Percentiles rank a stretch among this genome's conserved stretches.
Conservation (phyloP, 2,888 invertebrate genomes). For the Asteroscopus sphinx region DNA sequence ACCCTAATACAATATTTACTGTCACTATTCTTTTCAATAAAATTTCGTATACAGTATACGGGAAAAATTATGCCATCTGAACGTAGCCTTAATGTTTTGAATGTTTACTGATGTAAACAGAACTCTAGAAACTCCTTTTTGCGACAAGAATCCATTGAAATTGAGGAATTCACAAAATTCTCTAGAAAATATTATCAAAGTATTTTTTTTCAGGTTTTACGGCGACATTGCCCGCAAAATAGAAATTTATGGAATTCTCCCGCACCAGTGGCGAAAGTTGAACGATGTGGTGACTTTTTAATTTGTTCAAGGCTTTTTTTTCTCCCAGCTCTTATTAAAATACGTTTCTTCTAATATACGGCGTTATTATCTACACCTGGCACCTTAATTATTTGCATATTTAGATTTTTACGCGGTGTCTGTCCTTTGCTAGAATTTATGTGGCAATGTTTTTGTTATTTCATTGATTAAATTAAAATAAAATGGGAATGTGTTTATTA, state of each 20-base stretch:
- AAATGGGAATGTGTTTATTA: too few relatives aligned
- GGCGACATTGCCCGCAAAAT: slow-evolving; percentile 63
- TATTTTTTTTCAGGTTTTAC: slow-evolving; percentile 45
- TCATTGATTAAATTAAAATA: background rate
- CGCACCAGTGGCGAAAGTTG: slow-evolving; percentile 61
- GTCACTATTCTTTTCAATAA: too few relatives aligned
- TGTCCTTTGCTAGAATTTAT: slow-evolving; percentile 14
- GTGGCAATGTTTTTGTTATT: slow-evolving; percentile 5
- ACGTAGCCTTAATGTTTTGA: too few relatives aligned
- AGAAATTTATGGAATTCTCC: slow-evolving; percentile 71
- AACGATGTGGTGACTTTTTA: slow-evolving; percentile 74
- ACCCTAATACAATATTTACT: too few relatives aligned
- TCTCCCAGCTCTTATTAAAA: slow-evolving; percentile 63
- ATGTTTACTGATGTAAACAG: slow-evolving; percentile 3
- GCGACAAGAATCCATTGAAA: slow-evolving; percentile 24
- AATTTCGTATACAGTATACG: too few relatives aligned
- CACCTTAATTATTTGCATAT: slow-evolving; percentile 55
- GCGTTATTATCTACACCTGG: slow-evolving; percentile 64
- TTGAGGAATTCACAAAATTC: slow-evolving; percentile 17
- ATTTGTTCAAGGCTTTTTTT: slow-evolving; percentile 68
- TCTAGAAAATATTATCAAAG: slow-evolving; percentile 29
- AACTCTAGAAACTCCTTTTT: background rate
- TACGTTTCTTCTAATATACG: slow-evolving; percentile 60
- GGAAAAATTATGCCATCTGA: too few relatives aligned
- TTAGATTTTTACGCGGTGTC: slow-evolving; percentile 35